Percentiles rank a stretch among this genome's conserved stretches.
Conservation (phyloP, 1,140 invertebrate genomes). For the Zaprionus vittiger region DNA sequence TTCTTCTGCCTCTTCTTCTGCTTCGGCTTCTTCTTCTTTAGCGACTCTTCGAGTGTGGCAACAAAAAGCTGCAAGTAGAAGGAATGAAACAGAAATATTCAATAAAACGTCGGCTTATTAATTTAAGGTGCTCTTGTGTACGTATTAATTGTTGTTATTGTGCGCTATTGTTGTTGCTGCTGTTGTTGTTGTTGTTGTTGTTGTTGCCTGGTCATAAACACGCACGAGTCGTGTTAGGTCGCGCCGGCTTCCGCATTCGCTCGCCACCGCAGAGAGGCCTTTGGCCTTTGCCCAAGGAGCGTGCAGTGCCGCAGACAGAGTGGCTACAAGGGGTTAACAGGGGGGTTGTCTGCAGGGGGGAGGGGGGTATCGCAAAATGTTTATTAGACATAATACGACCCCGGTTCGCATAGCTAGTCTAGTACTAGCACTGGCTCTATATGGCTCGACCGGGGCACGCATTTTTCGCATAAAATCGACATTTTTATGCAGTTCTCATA, state of each 20-base stretch:
- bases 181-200: slow-evolving; percentile 61
- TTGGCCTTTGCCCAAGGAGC: slow-evolving; percentile 39
- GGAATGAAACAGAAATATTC: not conserved
- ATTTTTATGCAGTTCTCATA: slow-evolving; percentile 65
- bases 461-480: slow-evolving; percentile 81
- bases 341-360: not conserved
- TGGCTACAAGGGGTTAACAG: not conserved
- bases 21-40: not conserved
- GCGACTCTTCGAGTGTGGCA: not conserved
- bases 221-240: slow-evolving; percentile 75
- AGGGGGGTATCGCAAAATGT: slow-evolving; percentile 61
- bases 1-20: not conserved
- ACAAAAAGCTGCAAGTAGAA: slow-evolving; percentile 17
- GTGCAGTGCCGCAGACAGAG: slow-evolving; percentile 13
- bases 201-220: slow-evolving; percentile 62
- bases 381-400: slow-evolving; percentile 74
- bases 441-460: slow-evolving; percentile 51
- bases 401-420: not conserved
- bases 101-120: slow-evolving; percentile 66
- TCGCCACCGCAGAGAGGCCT: slow-evolving; percentile 4
- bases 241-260: slow-evolving; percentile 68
- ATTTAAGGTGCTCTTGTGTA: slow-evolving; percentile 62
- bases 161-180: slow-evolving; percentile 29
- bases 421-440: not conserved
- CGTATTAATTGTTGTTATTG: slow-evolving; percentile 75